Conservation (phyloP, 2,888 invertebrate species). For the Thereva unica region DNA sequence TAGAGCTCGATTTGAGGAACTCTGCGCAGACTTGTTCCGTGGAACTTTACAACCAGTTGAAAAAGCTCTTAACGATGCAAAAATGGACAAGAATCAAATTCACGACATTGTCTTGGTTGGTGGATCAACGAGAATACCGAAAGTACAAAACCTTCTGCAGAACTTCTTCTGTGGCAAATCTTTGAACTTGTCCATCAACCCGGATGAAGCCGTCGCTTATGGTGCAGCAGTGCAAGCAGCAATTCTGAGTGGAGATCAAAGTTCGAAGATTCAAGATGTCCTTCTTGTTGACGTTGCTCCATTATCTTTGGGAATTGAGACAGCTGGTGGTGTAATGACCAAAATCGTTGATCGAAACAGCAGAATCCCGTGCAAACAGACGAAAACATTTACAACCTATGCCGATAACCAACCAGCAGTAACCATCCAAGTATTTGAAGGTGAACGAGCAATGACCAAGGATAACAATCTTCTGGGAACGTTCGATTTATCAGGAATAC, state of each 20-base stretch:
- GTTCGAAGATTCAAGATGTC: conserved; percentile 72
- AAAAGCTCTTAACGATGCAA: conserved; percentile 63
- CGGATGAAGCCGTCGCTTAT: conserved; percentile 76
- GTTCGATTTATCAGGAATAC: conserved; percentile 91
- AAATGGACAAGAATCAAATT: conserved; percentile 61
- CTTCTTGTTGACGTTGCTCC: conserved; percentile 67
- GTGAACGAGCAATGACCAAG: conserved; percentile 83
- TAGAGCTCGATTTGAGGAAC: conserved; percentile 73
- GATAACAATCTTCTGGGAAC: conserved; percentile 91
- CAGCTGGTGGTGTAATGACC: conserved; percentile 75
- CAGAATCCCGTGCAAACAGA: conserved; percentile 52
- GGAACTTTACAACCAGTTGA: conserved; percentile 74
- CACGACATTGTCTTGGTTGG: conserved; percentile 79
- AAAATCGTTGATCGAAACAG: conserved; percentile 71
- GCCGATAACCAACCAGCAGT: conserved; percentile 77
- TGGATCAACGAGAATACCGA: conserved; percentile 75
- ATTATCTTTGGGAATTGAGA: conserved; percentile 67
- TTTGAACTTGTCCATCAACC: conserved; percentile 72
- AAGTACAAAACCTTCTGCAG: conserved; percentile 70
- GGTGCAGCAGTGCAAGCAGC: conserved; percentile 73
- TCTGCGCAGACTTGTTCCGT: conserved; percentile 70
- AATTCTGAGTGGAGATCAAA: conserved; percentile 67
- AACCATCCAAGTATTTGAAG: conserved; percentile 71
- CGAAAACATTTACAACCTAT: conserved; percentile 74
- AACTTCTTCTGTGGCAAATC: conserved; percentile 73